Percentiles rank a stretch among this genome's conserved stretches.
Evolutionary conservation across 2,797 vertebrate species (phyloP).

Genomic region (Syndactyla subalaris): DNA sequence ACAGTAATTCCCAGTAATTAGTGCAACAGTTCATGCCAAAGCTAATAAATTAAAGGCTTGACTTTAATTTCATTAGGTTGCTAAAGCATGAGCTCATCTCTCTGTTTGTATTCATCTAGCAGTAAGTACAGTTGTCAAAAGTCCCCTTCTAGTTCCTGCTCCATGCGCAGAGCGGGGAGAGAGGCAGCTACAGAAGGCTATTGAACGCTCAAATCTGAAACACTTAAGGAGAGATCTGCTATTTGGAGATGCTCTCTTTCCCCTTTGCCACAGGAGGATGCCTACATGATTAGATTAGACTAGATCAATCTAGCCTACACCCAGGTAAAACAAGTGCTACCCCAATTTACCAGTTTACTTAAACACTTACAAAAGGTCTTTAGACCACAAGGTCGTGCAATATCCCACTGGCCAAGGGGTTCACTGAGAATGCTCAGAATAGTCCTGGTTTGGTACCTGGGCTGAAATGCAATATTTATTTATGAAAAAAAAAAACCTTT

Average conservation of each 20-base stretch:
- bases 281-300: not conserved
- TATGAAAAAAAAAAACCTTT: not conserved
- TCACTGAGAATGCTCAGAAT: not conserved
- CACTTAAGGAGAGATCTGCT: not conserved
- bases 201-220: not conserved
- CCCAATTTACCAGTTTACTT: not conserved
- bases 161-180: not conserved
- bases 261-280: not conserved
- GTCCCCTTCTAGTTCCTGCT: not conserved
- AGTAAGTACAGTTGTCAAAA: not conserved
- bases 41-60: not conserved
- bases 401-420: not conserved
- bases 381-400: not conserved
- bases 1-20: not conserved
- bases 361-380: not conserved
- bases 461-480: not conserved
- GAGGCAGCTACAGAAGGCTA: not conserved
- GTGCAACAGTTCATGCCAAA: not conserved
- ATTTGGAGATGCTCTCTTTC: not conserved
- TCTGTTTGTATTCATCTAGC: not conserved
- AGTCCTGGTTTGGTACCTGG: not conserved
- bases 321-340: not conserved
- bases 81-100: not conserved
- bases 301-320: not conserved
- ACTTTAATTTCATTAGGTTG: not conserved